Conservation (phyloP, 1,140 invertebrate genomes). For the Phymastichus coffea region DNA sequence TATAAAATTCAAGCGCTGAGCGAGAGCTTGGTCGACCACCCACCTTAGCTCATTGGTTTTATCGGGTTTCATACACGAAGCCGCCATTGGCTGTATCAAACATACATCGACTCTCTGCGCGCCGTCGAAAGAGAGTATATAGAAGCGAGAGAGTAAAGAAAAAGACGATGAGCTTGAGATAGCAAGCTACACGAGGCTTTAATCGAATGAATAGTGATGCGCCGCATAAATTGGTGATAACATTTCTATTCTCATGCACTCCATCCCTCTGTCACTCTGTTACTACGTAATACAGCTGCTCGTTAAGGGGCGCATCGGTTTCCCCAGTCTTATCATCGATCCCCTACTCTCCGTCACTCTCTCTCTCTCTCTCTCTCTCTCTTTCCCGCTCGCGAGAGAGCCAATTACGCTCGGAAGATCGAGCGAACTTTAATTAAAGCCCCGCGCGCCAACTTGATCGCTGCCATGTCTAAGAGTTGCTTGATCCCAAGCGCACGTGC, state of each 20-base stretch:
- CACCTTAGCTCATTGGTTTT: conserved; percentile 20
- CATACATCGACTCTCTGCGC: not conserved
- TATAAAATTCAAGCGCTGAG: not conserved
- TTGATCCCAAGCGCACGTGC: not conserved
- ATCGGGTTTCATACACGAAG: no score
- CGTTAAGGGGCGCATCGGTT: conserved; percentile 13
- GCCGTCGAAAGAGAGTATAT: not conserved
- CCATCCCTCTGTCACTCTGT: no score
- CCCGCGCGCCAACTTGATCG: no score
- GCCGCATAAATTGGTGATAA: conserved; percentile 23
- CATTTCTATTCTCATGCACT: conserved; percentile 22
- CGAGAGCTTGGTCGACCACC: conserved; percentile 21
- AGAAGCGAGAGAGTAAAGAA: not conserved
- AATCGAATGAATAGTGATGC: conserved; percentile 25
- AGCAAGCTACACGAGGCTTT: not conserved
- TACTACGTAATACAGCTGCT: not conserved
- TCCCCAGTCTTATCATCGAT: no score
- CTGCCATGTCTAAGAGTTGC: no score
- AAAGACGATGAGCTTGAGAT: not conserved
- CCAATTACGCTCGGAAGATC: conserved; percentile 29
- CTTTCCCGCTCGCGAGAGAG: not conserved
- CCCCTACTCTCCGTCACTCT: no score
- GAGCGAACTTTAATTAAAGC: conserved; percentile 38
- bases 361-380: not conserved
- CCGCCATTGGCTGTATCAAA: not conserved